phyloP scores from a whole-genome alignment of 2,113 vertebrate species.

The Sprattus sprattus region DNA sequence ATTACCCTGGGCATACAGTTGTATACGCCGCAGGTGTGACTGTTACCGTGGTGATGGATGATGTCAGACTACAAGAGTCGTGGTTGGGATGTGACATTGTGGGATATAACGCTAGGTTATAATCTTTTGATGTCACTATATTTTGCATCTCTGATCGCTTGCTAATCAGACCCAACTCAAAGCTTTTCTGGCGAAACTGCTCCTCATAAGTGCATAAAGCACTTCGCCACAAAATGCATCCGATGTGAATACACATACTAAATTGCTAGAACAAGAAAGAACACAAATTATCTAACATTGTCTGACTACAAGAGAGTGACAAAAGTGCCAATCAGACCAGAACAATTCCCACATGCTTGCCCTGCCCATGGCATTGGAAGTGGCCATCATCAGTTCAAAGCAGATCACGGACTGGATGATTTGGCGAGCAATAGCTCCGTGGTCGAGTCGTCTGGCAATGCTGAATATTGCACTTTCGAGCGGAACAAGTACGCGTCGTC shows the following conservation, averaged over 20 bases:
- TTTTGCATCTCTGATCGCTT: neutral
- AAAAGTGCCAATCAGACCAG: neutral
- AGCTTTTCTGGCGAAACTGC: neutral
- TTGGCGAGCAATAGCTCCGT: neutral
- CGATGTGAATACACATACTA: no score
- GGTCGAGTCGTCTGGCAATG: neutral
- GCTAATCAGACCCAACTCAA: no score
- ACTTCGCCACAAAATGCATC: neutral
- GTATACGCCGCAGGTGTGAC: neutral
- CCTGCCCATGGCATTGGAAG: neutral
- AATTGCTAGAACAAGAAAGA: no score
- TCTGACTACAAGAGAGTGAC: neutral
- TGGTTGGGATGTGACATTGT: neutral
- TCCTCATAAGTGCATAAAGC: neutral
- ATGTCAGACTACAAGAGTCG: neutral
- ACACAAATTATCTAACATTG: no score
- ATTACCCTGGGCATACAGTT: neutral
- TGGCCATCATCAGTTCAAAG: neutral
- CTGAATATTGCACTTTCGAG: neutral
- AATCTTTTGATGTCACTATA: neutral
- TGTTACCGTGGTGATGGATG: conserved; percentile 4
- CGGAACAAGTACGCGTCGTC: neutral
- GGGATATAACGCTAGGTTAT: neutral
- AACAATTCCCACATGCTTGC: neutral
- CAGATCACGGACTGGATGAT: neutral